Base-by-base conservation (phyloP, 2,888 invertebrate genomes). In the Amiota minor region DNA sequence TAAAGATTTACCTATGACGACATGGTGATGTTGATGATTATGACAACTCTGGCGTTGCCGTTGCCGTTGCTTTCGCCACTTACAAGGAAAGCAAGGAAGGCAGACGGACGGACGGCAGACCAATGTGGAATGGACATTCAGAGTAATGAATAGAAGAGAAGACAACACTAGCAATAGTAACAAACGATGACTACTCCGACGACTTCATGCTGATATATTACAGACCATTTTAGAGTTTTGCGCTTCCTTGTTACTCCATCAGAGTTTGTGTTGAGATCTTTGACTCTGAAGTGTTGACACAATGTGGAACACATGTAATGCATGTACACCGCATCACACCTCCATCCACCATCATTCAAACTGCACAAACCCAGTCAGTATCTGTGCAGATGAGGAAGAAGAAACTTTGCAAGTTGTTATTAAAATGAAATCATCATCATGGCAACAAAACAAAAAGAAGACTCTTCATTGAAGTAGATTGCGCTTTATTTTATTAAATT, bases 361-460 rank as follows among this genome's bases (percentile, higher is more conserved):
- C 35, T 35, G 35, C 35, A 35, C n/a, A n/a, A n/a, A 35, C 35
- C 2, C 6, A 35, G 35, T 35, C 0, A 2, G 6, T 35, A 35
- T 35, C 6, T 35, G 35, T 35, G 35, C 71, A 50, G 55, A 68
- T 67, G 68, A 74, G 47, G 16, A 46, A 59, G 35, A 35, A 35
- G 35, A 18, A 65, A 12, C 16, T 47, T 47, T 71, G 75, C 76
- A 78, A 76, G 82, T 80, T 87, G 82, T 87, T 87, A 87, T 87
- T 88, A 87, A 87, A 87, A 87, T 86, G 85, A 87, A 87, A 87
- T 88, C 87, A 87, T 87, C 87, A 87, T 88, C 86, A 23, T 49
- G 70, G 56, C 74, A 72, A 68, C 61, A 64, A 46, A 45, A 14
- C 1, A n/a, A 16, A 49, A 18, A 65, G 10, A 18, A 10, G 35